A percentile compares a stretch with the other conserved stretches of the same genome.
Evolutionary conservation across 1,140 invertebrate genomes (phyloP).

Genomic region (Branchinecta lindahli): DNA sequence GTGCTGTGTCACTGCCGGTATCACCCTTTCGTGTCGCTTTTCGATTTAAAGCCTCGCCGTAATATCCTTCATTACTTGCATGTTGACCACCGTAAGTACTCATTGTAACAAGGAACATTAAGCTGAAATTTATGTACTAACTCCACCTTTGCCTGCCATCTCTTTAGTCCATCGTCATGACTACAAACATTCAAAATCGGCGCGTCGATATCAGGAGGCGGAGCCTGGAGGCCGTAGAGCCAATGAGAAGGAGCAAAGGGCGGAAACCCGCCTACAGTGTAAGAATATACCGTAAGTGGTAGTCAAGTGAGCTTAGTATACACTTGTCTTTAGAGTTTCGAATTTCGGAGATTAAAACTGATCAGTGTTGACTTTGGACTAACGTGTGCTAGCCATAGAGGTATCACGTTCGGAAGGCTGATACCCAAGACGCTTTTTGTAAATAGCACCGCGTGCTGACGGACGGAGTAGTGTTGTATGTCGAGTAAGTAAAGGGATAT

Average conservation of each 20-base stretch:
- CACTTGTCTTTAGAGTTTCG: conserved; percentile 10
- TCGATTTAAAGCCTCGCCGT: too few species aligned
- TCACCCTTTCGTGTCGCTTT: too few species aligned
- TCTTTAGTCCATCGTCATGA: neutral
- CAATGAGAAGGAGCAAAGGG: neutral
- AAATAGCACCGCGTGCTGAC: neutral
- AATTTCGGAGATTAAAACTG: conserved; percentile 10
- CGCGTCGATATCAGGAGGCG: neutral
- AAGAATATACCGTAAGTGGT: conserved; percentile 5
- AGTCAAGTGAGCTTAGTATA: conserved; percentile 11
- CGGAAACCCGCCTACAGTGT: neutral
- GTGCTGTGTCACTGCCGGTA: too few species aligned
- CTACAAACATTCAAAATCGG: neutral
- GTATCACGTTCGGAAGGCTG: conserved; percentile 1
- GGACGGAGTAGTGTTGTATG: too few species aligned
- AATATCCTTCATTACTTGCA: too few species aligned
- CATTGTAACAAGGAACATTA: neutral
- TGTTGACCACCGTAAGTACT: too few species aligned
- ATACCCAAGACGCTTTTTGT: neutral
- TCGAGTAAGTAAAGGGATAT: too few species aligned
- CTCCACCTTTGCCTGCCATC: neutral
- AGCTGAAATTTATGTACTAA: conserved; percentile 7
- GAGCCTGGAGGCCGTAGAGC: neutral
- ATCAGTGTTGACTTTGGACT: conserved; percentile 10
- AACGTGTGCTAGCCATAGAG: neutral